Evolutionary conservation across 1,140 invertebrate genomes (phyloP).

Genomic region (Nymphalis io): DNA sequence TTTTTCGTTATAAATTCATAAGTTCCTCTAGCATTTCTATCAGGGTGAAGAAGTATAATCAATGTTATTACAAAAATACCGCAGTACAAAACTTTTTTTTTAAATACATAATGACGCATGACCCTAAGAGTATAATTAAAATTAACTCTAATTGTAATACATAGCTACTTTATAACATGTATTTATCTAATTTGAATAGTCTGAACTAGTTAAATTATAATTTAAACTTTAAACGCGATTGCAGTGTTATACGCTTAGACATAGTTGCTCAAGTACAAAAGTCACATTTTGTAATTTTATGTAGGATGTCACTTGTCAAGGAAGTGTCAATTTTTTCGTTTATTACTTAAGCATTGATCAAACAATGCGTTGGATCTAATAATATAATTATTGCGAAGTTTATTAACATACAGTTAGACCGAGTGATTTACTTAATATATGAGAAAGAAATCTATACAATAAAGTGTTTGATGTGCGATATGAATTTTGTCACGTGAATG

Average conservation of each 20-base stretch:
- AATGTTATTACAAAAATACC: conserved; percentile 46
- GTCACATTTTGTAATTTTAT: too few species aligned
- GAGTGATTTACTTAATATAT: too few species aligned
- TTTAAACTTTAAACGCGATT: neutral
- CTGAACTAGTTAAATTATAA: neutral
- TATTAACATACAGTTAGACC: too few species aligned
- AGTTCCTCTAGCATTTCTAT: conserved; percentile 50
- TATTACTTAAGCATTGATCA: too few species aligned
- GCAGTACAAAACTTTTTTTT: conserved; percentile 61
- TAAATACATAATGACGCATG: conserved; percentile 45
- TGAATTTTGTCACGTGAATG: too few species aligned
- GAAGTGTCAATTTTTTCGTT: too few species aligned
- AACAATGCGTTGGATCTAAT: too few species aligned
- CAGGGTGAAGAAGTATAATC: conserved; percentile 61
- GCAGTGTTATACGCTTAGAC: neutral
- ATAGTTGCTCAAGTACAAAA: neutral
- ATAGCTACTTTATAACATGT: neutral
- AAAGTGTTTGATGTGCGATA: too few species aligned
- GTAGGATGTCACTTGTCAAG: neutral
- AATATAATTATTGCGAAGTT: too few species aligned
- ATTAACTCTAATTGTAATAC: neutral
- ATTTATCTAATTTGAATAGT: neutral
- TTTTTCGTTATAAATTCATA: conserved; percentile 66
- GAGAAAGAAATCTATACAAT: too few species aligned
- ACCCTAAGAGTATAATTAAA: neutral